Evolutionary conservation across 1,140 invertebrate genomes (phyloP).

Genomic region (Pseudobourletiella spinata): DNA sequence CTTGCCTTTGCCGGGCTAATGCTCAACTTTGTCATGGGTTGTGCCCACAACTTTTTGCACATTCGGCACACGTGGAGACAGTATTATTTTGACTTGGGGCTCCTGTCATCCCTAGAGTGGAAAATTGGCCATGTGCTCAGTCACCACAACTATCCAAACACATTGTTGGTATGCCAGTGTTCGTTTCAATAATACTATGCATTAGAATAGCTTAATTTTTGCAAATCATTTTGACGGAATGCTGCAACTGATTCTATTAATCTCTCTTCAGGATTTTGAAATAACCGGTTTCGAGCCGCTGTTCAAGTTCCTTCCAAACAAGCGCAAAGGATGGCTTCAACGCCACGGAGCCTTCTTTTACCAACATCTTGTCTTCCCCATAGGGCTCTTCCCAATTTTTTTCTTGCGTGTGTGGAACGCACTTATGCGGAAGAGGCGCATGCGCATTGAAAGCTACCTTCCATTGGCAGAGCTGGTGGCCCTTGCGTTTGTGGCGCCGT

Average conservation of each 20-base stretch:
- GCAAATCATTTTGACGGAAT: no score
- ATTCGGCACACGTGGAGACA: slow-evolving; percentile 68
- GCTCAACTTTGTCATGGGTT: slow-evolving; percentile 49
- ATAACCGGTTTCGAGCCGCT: background rate
- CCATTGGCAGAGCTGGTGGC: background rate
- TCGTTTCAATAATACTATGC: no score
- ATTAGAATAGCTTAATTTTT: no score
- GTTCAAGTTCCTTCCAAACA: background rate
- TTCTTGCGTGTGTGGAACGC: background rate
- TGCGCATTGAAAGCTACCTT: background rate
- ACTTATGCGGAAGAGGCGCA: background rate
- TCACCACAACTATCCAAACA: slow-evolving; percentile 63
- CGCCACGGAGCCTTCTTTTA: background rate
- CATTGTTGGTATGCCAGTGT: slow-evolving; percentile 46
- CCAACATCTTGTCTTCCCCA: background rate
- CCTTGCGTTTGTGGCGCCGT: no score
- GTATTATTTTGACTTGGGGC: slow-evolving; percentile 65
- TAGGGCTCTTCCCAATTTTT: background rate
- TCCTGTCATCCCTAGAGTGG: slow-evolving; percentile 60
- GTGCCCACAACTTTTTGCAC: slow-evolving; percentile 74
- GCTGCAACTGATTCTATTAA: no score
- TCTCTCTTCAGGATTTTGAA: no score
- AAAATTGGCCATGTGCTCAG: slow-evolving; percentile 38
- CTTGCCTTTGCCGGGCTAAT: slow-evolving; percentile 45
- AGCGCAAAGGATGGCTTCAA: background rate